Evolutionary conservation across 2,797 vertebrate genomes (phyloP).

Genomic region (Amblyopsis hoosieri): DNA sequence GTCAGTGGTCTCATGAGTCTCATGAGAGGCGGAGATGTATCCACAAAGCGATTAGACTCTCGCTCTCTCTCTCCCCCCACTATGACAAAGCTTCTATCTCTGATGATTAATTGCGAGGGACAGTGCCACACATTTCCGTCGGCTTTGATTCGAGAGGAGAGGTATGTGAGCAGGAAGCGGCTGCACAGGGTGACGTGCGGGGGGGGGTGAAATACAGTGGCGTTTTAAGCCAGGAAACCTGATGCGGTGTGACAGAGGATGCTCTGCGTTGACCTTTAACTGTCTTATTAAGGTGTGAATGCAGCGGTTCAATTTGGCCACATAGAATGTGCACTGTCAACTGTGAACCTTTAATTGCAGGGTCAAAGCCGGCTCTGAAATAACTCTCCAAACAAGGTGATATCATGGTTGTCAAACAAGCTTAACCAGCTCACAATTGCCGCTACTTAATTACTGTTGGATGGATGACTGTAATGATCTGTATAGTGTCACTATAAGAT

Average conservation of each 20-base stretch:
- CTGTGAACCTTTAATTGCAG: slow-evolving; percentile 13
- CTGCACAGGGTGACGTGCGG: slow-evolving; percentile 9
- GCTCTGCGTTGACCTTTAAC: slow-evolving; percentile 42
- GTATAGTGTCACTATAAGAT: not conserved
- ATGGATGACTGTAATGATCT: not conserved
- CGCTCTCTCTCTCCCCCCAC: slow-evolving; percentile 2
- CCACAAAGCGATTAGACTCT: slow-evolving; percentile 13
- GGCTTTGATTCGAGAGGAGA: slow-evolving; percentile 44
- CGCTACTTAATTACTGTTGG: slow-evolving; percentile 1
- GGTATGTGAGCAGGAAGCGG: slow-evolving; percentile 58
- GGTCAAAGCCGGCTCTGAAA: slow-evolving; percentile 4
- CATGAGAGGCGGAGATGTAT: slow-evolving; percentile 40
- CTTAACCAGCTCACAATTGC: not conserved
- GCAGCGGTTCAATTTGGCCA: slow-evolving; percentile 31
- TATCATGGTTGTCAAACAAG: slow-evolving; percentile 4
- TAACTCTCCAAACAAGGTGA: not conserved
- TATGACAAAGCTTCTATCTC: slow-evolving; percentile 49
- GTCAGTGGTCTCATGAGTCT: slow-evolving; percentile 52
- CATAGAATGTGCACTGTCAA: not conserved
- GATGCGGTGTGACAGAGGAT: slow-evolving; percentile 52
- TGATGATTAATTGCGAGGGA: slow-evolving; percentile 57
- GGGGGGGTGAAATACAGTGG: not conserved
- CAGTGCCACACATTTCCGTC: slow-evolving; percentile 59
- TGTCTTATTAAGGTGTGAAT: slow-evolving; percentile 34
- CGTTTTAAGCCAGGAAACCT: not conserved